phyloP scores from a whole-genome alignment of 2,797 vertebrate species.

The Urophycis tenuis region DNA sequence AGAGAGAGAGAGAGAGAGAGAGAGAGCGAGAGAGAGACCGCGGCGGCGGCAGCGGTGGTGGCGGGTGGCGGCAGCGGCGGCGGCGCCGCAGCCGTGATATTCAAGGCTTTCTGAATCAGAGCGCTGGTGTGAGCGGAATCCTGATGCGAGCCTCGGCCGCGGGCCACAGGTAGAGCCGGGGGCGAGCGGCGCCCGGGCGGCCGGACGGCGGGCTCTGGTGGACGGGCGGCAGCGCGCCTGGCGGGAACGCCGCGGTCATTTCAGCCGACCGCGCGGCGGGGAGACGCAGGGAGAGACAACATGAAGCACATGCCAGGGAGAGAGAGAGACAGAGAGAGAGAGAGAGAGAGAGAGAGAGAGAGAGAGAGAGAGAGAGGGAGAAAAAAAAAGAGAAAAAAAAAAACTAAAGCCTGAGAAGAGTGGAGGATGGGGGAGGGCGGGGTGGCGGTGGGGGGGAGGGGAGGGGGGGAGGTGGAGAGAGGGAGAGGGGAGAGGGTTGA shows the following conservation, averaged over 20 bases:
- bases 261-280: slow-evolving; percentile 40
- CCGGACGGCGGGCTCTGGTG: slow-evolving; percentile 64
- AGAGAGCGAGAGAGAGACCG: slow-evolving; percentile 12
- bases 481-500: too few relatives aligned
- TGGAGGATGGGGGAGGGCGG: not conserved
- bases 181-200: slow-evolving; percentile 64
- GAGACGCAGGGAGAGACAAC: not conserved
- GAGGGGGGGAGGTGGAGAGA: not conserved
- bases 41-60: slow-evolving; percentile 18
- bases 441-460: not conserved
- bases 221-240: slow-evolving; percentile 54
- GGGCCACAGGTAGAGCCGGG: slow-evolving; percentile 69
- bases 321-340: slow-evolving; percentile 3
- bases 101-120: slow-evolving; percentile 5
- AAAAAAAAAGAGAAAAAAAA: not conserved
- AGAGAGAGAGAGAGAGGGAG: not conserved
- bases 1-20: too few relatives aligned
- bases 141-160: slow-evolving; percentile 66
- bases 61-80: not conserved
- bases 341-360: slow-evolving; percentile 16
- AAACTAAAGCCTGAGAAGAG: not conserved
- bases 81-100: not conserved
- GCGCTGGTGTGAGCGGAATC: slow-evolving; percentile 60
- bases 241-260: slow-evolving; percentile 60
- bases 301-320: not conserved